Evolutionary conservation across 2,888 invertebrate species (phyloP).

Genomic region (Cephus nigrinus): DNA sequence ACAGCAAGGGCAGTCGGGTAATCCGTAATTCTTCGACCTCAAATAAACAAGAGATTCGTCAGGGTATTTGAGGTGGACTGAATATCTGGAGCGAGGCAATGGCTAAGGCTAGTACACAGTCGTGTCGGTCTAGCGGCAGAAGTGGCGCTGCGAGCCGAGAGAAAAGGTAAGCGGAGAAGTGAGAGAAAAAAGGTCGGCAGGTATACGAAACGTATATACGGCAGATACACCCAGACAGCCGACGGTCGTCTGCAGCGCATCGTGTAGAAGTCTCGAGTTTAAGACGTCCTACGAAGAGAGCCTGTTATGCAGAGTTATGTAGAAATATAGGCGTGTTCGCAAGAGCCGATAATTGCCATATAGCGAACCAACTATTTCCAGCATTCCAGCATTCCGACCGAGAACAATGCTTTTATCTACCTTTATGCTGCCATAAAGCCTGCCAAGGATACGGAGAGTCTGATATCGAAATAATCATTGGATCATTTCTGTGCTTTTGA

Average conservation of each 20-base stretch:
- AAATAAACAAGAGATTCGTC: constrained; percentile 19
- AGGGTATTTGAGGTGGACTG: constrained; percentile 11
- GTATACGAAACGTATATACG: too few relatives aligned
- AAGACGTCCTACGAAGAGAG: not conserved
- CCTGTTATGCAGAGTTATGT: not conserved
- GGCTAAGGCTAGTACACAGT: not conserved
- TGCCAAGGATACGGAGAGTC: too few relatives aligned
- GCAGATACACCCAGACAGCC: too few relatives aligned
- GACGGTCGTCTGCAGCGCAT: too few relatives aligned
- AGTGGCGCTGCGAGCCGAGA: not conserved
- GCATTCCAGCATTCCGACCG: too few relatives aligned
- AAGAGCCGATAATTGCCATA: not conserved
- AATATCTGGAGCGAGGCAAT: constrained; percentile 20
- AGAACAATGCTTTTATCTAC: too few relatives aligned
- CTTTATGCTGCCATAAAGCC: too few relatives aligned
- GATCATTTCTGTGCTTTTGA: too few relatives aligned
- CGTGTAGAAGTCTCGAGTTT: not conserved
- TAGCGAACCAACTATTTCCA: constrained; percentile 1
- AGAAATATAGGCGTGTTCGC: not conserved
- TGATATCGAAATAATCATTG: too few relatives aligned
- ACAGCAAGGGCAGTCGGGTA: not conserved
- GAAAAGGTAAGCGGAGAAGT: not conserved
- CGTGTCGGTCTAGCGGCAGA: not conserved
- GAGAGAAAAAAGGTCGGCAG: not conserved
- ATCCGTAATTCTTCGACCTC: not conserved